A percentile compares a stretch with the other conserved stretches of the same genome.
Conservation (phyloP, 2,113 vertebrate species). For the Lontra canadensis region DNA sequence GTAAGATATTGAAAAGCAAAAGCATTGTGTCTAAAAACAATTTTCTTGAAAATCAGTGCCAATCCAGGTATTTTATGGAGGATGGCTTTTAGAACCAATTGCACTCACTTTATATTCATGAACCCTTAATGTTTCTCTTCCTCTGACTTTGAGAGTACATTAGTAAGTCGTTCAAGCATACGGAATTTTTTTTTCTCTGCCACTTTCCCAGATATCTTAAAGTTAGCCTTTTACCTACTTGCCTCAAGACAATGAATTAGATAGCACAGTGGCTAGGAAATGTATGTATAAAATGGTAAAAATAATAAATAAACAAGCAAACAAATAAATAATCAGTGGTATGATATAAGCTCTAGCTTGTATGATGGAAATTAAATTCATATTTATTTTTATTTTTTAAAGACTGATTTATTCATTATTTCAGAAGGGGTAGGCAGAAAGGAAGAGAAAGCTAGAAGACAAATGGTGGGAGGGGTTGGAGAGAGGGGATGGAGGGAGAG, state of each 20-base stretch:
- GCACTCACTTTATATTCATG: conserved; percentile 40
- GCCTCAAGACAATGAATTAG: neutral
- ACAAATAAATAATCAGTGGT: conserved; percentile 2
- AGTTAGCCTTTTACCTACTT: conserved; percentile 37
- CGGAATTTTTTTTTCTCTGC: neutral
- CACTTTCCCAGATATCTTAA: conserved; percentile 1
- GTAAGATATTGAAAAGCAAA: conserved; percentile 47
- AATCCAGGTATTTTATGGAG: conserved; percentile 29
- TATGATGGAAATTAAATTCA: neutral
- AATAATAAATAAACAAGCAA: neutral
- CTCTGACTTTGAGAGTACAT: neutral
- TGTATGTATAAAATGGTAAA: neutral
- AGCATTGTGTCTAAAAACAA: conserved; percentile 38
- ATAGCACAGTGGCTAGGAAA: neutral
- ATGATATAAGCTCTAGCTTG: neutral
- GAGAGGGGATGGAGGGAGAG: neutral
- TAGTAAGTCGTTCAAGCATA: conserved; percentile 25
- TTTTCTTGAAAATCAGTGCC: conserved; percentile 43
- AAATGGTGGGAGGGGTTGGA: neutral
- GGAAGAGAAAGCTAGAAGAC: neutral
- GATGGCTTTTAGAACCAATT: conserved; percentile 42
- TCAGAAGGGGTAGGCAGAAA: neutral
- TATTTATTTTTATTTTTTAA: neutral
- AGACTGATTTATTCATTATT: neutral
- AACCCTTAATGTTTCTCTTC: conserved; percentile 2